Conservation (phyloP, 2,797 vertebrate species). For the Pampus argenteus region DNA sequence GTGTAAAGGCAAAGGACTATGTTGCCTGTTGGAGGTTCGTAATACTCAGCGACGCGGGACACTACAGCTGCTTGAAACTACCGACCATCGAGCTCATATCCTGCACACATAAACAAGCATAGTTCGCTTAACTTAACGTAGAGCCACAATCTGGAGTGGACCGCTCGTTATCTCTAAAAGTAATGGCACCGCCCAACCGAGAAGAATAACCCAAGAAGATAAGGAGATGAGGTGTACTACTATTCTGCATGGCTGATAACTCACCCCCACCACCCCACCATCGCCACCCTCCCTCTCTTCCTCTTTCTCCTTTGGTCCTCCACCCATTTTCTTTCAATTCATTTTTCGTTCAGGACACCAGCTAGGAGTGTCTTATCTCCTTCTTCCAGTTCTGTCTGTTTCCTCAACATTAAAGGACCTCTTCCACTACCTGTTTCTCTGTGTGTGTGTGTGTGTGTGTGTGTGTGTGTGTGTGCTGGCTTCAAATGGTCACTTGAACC, state of each 20-base stretch:
- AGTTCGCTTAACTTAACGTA: conserved; percentile 42
- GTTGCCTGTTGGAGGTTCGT: conserved; percentile 40
- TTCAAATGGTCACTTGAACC: conserved; percentile 38
- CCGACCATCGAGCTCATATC: conserved; percentile 33
- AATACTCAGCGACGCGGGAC: conserved; percentile 26
- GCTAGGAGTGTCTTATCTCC: conserved; percentile 76
- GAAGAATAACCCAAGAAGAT: conserved; percentile 57
- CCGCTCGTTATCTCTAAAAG: conserved; percentile 52
- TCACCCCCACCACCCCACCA: conserved; percentile 35
- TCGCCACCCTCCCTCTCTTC: conserved; percentile 1
- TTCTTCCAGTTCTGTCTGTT: conserved; percentile 80
- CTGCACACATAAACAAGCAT: conserved; percentile 33
- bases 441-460: conserved; percentile 48
- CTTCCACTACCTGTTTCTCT: conserved; percentile 62
- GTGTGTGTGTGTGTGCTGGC: conserved; percentile 31
- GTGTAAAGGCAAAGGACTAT: conserved; percentile 36
- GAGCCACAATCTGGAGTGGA: conserved; percentile 47
- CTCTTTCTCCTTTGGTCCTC: conserved; percentile 42
- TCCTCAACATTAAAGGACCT: conserved; percentile 81
- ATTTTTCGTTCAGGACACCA: conserved; percentile 65
- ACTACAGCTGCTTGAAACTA: conserved; percentile 4
- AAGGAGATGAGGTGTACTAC: conserved; percentile 64
- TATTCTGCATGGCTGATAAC: conserved; percentile 80
- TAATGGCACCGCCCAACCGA: conserved; percentile 51
- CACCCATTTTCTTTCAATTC: conserved; percentile 66